Evolutionary conservation across 2,888 invertebrate genomes (phyloP).

Genomic region (Philaethria dido): DNA sequence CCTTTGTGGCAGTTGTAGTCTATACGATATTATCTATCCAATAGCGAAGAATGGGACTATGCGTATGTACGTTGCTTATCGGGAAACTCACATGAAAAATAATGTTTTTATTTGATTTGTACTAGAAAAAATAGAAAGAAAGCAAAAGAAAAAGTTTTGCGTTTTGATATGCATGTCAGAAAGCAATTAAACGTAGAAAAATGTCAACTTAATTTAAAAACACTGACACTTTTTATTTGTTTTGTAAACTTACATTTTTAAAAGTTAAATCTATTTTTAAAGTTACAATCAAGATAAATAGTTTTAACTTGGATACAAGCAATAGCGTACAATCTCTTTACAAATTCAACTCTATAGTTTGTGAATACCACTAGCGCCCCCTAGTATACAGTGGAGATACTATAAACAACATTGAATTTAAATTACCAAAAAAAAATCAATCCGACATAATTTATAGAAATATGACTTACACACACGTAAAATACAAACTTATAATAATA

Average conservation of each 20-base stretch:
- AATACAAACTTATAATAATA: not conserved
- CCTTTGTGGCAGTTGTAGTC: not conserved
- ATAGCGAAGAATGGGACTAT: not conserved
- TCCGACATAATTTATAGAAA: too few species aligned
- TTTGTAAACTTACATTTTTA: too few species aligned
- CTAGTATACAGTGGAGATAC: conserved; percentile 44
- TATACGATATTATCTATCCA: not conserved
- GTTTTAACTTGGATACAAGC: too few species aligned
- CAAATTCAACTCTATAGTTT: not conserved
- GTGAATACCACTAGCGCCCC: conserved; percentile 44
- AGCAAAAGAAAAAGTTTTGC: too few species aligned
- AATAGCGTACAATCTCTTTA: not conserved
- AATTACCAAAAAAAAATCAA: not conserved
- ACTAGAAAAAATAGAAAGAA: not conserved
- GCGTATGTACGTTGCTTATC: not conserved
- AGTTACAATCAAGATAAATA: not conserved
- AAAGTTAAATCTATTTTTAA: too few species aligned
- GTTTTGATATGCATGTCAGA: too few species aligned
- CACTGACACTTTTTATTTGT: too few species aligned
- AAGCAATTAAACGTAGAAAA: too few species aligned
- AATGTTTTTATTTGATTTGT: not conserved
- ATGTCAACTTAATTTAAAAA: too few species aligned
- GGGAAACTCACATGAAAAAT: not conserved
- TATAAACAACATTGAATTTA: not conserved
- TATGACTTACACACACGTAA: not conserved